These are phyloP conservation scores for Monarcha castaneiventris DNA, from an alignment of 2,113 vertebrate genomes.

Conservation along the genomic window DNA sequence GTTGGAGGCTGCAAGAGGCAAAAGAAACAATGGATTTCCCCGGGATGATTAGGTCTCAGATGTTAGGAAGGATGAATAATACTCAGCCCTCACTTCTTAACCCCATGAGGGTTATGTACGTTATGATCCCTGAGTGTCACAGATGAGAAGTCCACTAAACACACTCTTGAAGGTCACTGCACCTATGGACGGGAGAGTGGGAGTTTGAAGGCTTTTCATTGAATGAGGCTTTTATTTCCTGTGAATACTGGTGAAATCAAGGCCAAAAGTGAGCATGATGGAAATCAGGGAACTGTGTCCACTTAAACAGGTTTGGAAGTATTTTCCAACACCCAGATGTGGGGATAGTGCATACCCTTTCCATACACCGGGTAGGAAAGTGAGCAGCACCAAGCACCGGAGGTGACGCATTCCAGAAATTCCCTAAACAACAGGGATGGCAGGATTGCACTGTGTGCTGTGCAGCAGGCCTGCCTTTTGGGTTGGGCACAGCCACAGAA, in stretches of 20 bases:
- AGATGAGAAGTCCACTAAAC: neutral
- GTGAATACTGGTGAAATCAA: neutral
- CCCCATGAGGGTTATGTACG: neutral
- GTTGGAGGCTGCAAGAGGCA: neutral
- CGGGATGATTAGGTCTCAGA: neutral
- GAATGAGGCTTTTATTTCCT: neutral
- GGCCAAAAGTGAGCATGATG: neutral
- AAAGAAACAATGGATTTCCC: neutral
- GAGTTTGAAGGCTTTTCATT: neutral
- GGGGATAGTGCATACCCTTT: neutral
- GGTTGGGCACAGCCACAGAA: neutral
- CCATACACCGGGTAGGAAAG: fast-evolving
- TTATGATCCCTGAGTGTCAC: neutral
- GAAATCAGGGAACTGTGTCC: neutral
- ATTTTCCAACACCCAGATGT: neutral
- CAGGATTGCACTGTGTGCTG: neutral
- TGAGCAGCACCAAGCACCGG: fast-evolving
- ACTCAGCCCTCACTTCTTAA: neutral
- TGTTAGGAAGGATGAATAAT: neutral
- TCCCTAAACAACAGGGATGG: neutral
- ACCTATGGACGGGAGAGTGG: neutral
- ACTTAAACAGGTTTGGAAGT: neutral
- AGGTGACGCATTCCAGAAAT: fast-evolving
- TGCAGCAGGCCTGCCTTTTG: neutral
- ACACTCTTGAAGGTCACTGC: neutral